Percentiles rank a stretch among this genome's conserved stretches.
Evolutionary conservation across 2,888 invertebrate species (phyloP).

Genomic region (Heteropelma amictum): DNA sequence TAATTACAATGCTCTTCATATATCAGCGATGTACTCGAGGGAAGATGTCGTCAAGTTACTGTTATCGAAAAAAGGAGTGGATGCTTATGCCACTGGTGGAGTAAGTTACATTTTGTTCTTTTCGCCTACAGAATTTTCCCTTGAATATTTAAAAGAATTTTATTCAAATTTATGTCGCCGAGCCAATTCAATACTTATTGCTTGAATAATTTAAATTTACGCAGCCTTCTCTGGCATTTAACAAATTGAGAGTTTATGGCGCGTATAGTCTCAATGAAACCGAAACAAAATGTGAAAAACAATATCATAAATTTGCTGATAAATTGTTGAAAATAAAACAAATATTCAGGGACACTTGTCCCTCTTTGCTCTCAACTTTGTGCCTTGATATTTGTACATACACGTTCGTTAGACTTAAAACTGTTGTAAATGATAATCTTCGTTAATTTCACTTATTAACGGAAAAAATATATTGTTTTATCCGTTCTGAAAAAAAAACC

Average conservation of each 20-base stretch:
- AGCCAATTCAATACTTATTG: too few species aligned
- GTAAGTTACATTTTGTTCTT: slow-evolving; percentile 86
- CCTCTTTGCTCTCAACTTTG: too few species aligned
- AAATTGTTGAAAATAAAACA: too few species aligned
- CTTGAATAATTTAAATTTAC: too few species aligned
- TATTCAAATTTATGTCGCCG: too few species aligned
- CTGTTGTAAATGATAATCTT: not conserved
- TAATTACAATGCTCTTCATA: slow-evolving; percentile 96
- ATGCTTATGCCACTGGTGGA: slow-evolving; percentile 95
- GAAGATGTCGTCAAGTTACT: slow-evolving; percentile 96
- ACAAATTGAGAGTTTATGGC: too few species aligned
- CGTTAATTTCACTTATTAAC: not conserved
- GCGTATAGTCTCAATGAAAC: too few species aligned
- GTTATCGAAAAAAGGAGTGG: slow-evolving; percentile 92
- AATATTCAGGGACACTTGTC: not conserved
- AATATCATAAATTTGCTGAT: too few species aligned
- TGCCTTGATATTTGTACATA: not conserved
- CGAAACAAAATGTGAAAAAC: too few species aligned
- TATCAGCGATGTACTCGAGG: slow-evolving; percentile 95
- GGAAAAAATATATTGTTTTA: slow-evolving; percentile 6
- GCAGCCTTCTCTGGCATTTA: too few species aligned
- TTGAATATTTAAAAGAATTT: too few species aligned
- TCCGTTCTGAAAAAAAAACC: slow-evolving; percentile 25
- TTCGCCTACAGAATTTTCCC: too few species aligned
- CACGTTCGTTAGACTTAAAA: not conserved